Evolutionary conservation across 1,140 invertebrate genomes (phyloP).

Genomic region (Drosophila sturtevanti): DNA sequence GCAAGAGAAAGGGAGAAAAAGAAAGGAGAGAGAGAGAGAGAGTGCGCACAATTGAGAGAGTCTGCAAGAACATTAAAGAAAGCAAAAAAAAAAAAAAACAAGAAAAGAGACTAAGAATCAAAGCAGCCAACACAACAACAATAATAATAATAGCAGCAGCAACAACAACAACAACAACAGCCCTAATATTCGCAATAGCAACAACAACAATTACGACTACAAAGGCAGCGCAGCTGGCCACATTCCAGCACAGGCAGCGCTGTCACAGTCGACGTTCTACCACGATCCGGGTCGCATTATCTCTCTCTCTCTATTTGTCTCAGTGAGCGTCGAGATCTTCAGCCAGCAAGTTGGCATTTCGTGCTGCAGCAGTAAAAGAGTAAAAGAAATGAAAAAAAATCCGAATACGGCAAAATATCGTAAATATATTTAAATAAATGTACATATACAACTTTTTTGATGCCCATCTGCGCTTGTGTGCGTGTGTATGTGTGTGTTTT

Average conservation of each 20-base stretch:
- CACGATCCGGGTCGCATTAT: not conserved
- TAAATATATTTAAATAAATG: constrained; percentile 36
- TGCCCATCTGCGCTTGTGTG: not conserved
- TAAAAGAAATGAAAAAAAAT: constrained; percentile 10
- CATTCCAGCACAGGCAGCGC: constrained; percentile 47
- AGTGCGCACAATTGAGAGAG: not conserved
- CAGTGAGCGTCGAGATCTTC: constrained; percentile 64
- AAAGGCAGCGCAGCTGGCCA: constrained; percentile 30
- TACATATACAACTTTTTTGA: constrained; percentile 16
- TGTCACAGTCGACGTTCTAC: constrained; percentile 37
- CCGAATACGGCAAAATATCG: constrained; percentile 17
- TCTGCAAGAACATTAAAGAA: constrained; percentile 10
- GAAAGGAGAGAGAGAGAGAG: constrained; percentile 7
- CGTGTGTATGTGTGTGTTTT: constrained; percentile 19
- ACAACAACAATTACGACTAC: too few relatives aligned
- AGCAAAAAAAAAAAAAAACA: too few relatives aligned
- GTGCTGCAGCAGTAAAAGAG: constrained; percentile 1
- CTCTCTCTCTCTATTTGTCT: constrained; percentile 3
- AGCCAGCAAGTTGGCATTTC: constrained; percentile 39
- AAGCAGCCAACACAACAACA: constrained; percentile 24
- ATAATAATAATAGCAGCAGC: constrained; percentile 19
- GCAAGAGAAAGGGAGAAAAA: not conserved
- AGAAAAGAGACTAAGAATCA: constrained; percentile 68
- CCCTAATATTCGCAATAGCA: too few relatives aligned
- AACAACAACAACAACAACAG: constrained; percentile 15